Conservation (phyloP, 1,140 invertebrate genomes). For the Nixonia krombeini region DNA sequence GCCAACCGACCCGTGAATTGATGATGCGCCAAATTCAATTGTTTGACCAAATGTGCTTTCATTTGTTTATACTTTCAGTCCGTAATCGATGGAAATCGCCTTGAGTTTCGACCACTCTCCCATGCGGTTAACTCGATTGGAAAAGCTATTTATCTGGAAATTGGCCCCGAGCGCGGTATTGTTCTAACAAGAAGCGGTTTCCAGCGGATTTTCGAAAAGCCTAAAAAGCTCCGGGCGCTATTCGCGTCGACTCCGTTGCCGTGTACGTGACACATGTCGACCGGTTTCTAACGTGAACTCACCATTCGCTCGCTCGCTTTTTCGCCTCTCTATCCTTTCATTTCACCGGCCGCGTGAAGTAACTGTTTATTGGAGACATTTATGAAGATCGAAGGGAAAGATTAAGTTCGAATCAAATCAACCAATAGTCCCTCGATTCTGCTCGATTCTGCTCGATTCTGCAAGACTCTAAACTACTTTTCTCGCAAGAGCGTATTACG, state of each 20-base stretch:
- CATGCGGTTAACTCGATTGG: constrained; percentile 19
- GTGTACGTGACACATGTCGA: constrained; percentile 28
- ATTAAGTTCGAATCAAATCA: no score
- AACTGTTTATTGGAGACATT: background rate
- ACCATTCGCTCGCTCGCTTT: no score
- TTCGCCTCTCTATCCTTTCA: no score
- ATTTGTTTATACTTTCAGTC: constrained; percentile 26
- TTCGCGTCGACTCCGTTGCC: constrained; percentile 11
- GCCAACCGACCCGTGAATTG: background rate
- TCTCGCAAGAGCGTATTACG: no score
- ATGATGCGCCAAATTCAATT: constrained; percentile 17
- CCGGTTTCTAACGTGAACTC: no score
- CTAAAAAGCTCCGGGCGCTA: constrained; percentile 29
- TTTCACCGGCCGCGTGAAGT: background rate
- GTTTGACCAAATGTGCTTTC: constrained; percentile 1
- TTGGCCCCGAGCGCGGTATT: constrained; percentile 10
- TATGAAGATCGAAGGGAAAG: background rate
- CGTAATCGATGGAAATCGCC: constrained; percentile 27
- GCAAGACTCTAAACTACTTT: no score
- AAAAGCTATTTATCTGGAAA: constrained; percentile 26
- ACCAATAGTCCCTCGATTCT: no score
- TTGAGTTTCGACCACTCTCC: constrained; percentile 14
- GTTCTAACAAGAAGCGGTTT: constrained; percentile 37
- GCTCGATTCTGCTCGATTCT: no score
- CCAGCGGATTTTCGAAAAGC: constrained; percentile 40